A percentile compares a stretch with the other conserved stretches of the same genome.
Conservation (phyloP, 2,888 invertebrate genomes). For the Zhengitettix transpicula region DNA sequence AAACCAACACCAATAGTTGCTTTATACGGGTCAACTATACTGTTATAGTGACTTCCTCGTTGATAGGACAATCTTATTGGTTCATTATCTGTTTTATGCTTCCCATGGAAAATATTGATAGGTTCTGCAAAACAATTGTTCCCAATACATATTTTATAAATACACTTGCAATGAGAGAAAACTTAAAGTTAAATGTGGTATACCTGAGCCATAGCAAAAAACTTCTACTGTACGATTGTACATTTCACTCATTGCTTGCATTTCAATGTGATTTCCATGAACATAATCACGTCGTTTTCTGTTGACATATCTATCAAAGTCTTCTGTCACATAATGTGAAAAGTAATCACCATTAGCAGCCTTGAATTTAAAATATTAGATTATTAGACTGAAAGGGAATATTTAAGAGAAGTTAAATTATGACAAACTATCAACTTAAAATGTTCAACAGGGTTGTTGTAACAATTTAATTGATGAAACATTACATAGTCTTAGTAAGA, state of each 20-base stretch:
- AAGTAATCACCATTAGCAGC: conserved; percentile 73
- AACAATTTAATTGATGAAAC: too few species aligned
- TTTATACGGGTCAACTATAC: conserved; percentile 70
- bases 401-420: too few species aligned
- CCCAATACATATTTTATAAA: too few species aligned
- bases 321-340: conserved; percentile 77
- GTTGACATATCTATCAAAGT: conserved; percentile 65
- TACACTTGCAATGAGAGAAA: too few species aligned
- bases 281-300: conserved; percentile 62
- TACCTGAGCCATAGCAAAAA: conserved; percentile 59
- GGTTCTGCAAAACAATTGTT: conserved; percentile 39
- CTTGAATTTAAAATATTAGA: conserved; percentile 26
- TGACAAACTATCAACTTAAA: too few species aligned
- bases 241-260: conserved; percentile 80
- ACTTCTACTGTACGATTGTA: conserved; percentile 77
- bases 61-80: conserved; percentile 76
- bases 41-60: conserved; percentile 74
- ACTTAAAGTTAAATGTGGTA: conserved; percentile 8
- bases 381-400: too few species aligned
- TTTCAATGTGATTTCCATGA: conserved; percentile 82
- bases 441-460: too few species aligned
- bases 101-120: conserved; percentile 71
- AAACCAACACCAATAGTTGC: conserved; percentile 68
- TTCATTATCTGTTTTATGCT: conserved; percentile 55
- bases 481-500: too few species aligned